Conservation (phyloP, 2,888 invertebrate species). For the Eretmocerus hayati region DNA sequence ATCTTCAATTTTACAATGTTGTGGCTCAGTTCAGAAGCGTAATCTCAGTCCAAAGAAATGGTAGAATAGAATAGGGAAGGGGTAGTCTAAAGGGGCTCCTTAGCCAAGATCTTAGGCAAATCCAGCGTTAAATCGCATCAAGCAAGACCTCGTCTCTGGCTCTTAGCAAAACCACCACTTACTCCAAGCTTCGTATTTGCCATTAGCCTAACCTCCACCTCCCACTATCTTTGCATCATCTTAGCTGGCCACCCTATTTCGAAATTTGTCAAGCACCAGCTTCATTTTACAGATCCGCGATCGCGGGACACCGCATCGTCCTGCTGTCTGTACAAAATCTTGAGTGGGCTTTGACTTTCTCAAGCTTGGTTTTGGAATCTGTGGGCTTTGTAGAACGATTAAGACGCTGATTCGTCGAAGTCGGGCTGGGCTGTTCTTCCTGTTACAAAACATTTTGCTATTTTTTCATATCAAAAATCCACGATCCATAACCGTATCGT, state of each 20-base stretch:
- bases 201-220: neutral
- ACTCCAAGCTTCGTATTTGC: constrained; percentile 38
- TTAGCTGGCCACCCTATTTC: too few relatives aligned
- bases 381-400: too few relatives aligned
- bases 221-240: neutral
- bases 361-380: too few relatives aligned
- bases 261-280: constrained; percentile 2
- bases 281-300: constrained; percentile 14
- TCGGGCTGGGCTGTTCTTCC: too few relatives aligned
- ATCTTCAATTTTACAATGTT: constrained; percentile 21
- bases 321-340: too few relatives aligned
- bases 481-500: too few relatives aligned
- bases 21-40: constrained; percentile 7
- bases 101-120: constrained; percentile 58
- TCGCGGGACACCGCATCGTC: neutral
- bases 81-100: constrained; percentile 35
- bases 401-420: too few relatives aligned
- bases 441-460: too few relatives aligned
- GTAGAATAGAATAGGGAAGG: constrained; percentile 27
- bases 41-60: constrained; percentile 9
- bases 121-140: constrained; percentile 64
- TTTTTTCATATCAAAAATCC: too few relatives aligned
- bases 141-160: constrained; percentile 27
- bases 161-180: constrained; percentile 43
- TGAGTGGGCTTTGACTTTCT: too few relatives aligned